These are phyloP conservation scores for Syngnathus typhle DNA, from an alignment of 2,113 vertebrate species.

Conservation along the genomic window DNA sequence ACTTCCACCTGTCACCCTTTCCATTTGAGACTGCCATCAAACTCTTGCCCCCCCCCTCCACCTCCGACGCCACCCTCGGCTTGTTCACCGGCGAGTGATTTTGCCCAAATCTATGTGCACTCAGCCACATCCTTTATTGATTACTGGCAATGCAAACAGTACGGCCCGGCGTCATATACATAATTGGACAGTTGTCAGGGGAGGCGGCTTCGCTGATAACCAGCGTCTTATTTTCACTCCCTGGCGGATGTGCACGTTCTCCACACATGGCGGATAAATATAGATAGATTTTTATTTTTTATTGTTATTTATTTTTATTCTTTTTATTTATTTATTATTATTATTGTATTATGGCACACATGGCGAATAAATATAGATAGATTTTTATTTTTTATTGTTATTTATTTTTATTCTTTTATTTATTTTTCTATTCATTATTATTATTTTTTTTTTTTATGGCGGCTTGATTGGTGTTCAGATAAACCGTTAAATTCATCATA, in stretches of 20 bases:
- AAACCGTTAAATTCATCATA: too few relatives aligned
- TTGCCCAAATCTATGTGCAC: conserved; percentile 96
- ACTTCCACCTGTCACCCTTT: conserved; percentile 91
- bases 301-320: too few relatives aligned
- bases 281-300: not conserved
- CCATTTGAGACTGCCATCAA: conserved; percentile 79
- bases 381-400: too few relatives aligned
- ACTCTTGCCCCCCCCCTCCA: conserved; percentile 76
- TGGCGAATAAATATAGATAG: not conserved
- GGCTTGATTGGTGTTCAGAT: too few relatives aligned
- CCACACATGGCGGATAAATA: not conserved
- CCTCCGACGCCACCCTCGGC: conserved; percentile 9
- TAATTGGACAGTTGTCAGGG: conserved; percentile 98
- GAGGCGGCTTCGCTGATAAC: conserved; percentile 79
- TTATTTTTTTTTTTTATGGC: too few relatives aligned
- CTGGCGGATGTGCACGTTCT: conserved; percentile 34
- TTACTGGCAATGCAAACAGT: conserved; percentile 99
- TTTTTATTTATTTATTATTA: too few relatives aligned
- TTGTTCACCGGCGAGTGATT: conserved; percentile 72
- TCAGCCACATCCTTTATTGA: conserved; percentile 99
- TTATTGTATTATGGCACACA: too few relatives aligned
- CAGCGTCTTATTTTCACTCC: conserved; percentile 70
- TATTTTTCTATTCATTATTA: too few relatives aligned
- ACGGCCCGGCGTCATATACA: conserved; percentile 91
- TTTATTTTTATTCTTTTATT: too few relatives aligned